Evolutionary conservation across 2,113 vertebrate genomes (phyloP).

Genomic region (Chinchilla lanigera): DNA sequence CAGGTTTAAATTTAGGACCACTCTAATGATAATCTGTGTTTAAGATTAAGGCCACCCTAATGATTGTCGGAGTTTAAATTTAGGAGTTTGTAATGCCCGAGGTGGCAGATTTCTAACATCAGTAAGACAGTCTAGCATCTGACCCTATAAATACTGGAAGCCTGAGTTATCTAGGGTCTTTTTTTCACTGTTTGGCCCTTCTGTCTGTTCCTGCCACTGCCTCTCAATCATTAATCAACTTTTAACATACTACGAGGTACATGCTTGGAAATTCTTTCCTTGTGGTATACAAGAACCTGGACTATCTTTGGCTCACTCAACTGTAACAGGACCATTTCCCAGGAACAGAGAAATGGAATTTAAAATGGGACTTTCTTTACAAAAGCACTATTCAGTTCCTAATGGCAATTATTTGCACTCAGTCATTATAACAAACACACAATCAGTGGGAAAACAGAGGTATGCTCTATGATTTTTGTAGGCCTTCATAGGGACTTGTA

Average conservation of each 20-base stretch:
- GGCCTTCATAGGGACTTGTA: neutral
- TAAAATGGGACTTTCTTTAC: slow-evolving; percentile 13
- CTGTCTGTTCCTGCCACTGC: neutral
- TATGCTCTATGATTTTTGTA: neutral
- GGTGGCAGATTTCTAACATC: too few relatives aligned
- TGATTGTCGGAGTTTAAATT: too few relatives aligned
- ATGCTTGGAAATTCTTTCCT: neutral
- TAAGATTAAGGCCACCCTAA: too few relatives aligned
- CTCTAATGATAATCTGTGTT: too few relatives aligned
- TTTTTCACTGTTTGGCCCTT: neutral
- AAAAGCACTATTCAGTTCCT: neutral
- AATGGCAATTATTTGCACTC: neutral
- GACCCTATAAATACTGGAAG: too few relatives aligned
- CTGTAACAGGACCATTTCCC: neutral
- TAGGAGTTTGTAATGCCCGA: too few relatives aligned
- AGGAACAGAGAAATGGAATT: neutral
- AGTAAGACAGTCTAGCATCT: too few relatives aligned
- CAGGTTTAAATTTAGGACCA: too few relatives aligned
- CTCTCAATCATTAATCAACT: neutral
- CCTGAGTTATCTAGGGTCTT: too few relatives aligned
- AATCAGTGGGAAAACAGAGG: neutral
- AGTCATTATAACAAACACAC: neutral
- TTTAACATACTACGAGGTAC: neutral
- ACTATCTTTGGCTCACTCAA: neutral
- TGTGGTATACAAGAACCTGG: neutral